Percentiles rank a stretch among this genome's conserved stretches.
Conservation (phyloP, 2,113 vertebrate genomes). For the Callaeas wilsoni region DNA sequence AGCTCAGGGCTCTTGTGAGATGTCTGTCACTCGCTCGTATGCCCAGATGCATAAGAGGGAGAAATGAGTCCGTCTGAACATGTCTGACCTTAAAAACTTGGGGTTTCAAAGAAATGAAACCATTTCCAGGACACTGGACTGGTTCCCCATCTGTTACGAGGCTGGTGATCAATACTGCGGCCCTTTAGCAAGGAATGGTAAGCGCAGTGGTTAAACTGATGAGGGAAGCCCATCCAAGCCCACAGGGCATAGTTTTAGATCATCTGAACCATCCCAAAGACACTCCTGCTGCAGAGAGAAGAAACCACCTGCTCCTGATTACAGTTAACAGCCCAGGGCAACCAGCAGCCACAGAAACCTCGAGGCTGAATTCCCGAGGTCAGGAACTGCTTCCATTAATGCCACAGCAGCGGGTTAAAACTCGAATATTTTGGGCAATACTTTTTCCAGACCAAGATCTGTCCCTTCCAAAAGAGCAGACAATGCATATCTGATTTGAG, state of each 20-base stretch:
- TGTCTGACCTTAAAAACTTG: background rate
- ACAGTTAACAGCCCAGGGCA: background rate
- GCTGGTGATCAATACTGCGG: background rate
- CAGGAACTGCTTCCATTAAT: background rate
- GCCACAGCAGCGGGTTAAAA: background rate
- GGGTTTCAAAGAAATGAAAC: background rate
- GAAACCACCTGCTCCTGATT: background rate
- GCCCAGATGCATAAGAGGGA: background rate
- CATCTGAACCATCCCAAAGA: background rate
- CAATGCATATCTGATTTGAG: background rate
- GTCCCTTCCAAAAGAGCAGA: background rate
- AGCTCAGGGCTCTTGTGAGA: background rate
- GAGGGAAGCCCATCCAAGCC: background rate
- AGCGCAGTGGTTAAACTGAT: background rate
- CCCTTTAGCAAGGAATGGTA: background rate
- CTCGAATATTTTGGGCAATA: rapidly evolving
- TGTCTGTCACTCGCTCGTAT: background rate
- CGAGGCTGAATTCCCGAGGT: rapidly evolving
- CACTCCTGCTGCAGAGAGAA: background rate
- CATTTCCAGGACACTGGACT: background rate
- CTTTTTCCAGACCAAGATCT: background rate
- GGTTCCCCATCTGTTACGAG: background rate
- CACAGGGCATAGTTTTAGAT: background rate
- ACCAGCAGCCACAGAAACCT: background rate
- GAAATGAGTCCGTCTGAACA: background rate